These are phyloP conservation scores for Eudorcas thomsonii DNA, from an alignment of 2,113 vertebrate genomes.

Conservation along the genomic window DNA sequence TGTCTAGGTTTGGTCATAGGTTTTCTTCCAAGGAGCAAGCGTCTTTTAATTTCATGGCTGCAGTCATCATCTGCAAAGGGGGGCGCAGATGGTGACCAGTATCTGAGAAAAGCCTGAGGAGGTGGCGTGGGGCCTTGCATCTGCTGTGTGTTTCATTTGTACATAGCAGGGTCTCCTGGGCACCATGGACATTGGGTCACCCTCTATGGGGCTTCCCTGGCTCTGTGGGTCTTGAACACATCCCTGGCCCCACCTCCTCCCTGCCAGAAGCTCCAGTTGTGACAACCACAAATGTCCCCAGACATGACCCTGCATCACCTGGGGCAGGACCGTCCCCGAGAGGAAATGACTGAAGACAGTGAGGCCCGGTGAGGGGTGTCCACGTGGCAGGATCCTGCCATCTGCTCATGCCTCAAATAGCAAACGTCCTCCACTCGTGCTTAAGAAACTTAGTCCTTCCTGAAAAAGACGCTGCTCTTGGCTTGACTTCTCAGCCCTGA, in stretches of 20 bases:
- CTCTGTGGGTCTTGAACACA: too few species aligned
- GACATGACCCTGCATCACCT: accelerated
- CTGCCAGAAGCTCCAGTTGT: background rate
- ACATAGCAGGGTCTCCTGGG: background rate
- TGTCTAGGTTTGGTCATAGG: background rate
- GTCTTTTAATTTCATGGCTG: background rate
- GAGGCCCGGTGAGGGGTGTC: background rate
- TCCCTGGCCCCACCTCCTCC: background rate
- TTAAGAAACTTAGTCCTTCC: background rate
- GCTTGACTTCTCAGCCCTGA: background rate
- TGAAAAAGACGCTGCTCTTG: background rate
- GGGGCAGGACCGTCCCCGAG: background rate
- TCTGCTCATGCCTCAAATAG: background rate
- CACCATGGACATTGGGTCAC: too few species aligned
- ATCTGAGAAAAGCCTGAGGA: background rate
- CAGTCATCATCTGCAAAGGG: background rate
- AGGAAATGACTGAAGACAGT: background rate
- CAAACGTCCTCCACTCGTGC: accelerated
- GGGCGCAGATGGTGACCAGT: background rate
- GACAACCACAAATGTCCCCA: background rate
- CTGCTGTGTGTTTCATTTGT: background rate
- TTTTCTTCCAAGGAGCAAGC: background rate
- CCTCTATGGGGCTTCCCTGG: background rate
- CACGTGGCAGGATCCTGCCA: background rate
- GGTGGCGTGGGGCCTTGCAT: background rate